Percentiles rank a stretch among this genome's conserved stretches.
These are phyloP conservation scores for Norana najaformis DNA, from an alignment of 2,888 invertebrate species.

Conservation along the genomic window DNA sequence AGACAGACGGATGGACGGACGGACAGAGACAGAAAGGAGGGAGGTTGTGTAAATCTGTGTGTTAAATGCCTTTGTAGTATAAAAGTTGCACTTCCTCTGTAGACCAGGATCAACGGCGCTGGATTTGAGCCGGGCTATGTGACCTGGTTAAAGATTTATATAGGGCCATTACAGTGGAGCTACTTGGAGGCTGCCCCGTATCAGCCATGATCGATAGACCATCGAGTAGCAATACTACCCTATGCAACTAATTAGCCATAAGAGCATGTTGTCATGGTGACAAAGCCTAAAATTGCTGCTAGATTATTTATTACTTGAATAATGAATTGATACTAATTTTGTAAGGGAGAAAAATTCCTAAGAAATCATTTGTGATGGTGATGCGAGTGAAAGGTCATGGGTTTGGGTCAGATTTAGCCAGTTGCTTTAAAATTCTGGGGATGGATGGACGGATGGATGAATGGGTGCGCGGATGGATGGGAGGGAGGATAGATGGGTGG, in stretches of 20 bases:
- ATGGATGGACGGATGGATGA: neutral
- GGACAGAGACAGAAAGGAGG: neutral
- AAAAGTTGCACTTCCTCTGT: neutral
- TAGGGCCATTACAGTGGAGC: neutral
- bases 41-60: neutral
- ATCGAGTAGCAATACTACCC: neutral
- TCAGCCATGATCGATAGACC: no score
- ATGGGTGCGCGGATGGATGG: no score
- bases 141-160: constrained; percentile 7
- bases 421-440: neutral
- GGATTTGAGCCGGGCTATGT: neutral
- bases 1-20: neutral
- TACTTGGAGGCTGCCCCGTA: neutral
- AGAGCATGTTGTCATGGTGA: constrained; percentile 1
- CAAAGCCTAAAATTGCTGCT: neutral
- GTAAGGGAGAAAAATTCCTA: neutral
- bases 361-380: neutral
- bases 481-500: no score
- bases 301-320: neutral
- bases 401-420: neutral
- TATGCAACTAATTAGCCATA: neutral
- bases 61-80: neutral
- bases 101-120: neutral
- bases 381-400: neutral
- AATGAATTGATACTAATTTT: neutral